phyloP scores from a whole-genome alignment of 2,797 vertebrate species.

The Rallus crepitans region DNA sequence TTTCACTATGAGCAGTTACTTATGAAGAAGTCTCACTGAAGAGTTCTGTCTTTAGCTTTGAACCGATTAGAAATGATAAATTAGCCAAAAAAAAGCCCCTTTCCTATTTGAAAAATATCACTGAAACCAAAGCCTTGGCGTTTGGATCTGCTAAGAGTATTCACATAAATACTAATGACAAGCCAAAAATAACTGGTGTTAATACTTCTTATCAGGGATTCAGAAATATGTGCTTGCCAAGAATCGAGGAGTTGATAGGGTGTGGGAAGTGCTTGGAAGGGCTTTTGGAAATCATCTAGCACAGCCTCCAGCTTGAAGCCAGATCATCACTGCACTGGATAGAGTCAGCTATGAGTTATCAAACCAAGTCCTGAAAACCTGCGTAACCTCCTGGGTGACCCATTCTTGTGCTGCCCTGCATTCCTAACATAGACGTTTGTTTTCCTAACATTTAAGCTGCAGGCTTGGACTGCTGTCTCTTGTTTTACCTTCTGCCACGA shows the following conservation, averaged over 20 bases:
- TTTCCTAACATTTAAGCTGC: neutral
- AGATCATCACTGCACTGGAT: neutral
- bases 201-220: conserved; percentile 38
- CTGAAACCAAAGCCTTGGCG: conserved; percentile 18
- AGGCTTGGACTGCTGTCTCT: neutral
- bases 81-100: neutral
- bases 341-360: neutral
- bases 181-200: conserved; percentile 26
- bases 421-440: neutral
- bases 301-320: neutral
- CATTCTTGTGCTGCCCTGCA: neutral
- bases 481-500: neutral
- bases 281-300: neutral
- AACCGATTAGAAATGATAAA: conserved; percentile 53
- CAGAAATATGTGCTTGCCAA: conserved; percentile 22
- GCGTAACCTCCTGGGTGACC: neutral
- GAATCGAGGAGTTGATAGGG: neutral
- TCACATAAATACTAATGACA: conserved; percentile 45
- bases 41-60: conserved; percentile 28
- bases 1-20: conserved; percentile 31
- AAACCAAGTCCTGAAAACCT: neutral
- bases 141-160: neutral
- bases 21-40: conserved; percentile 28
- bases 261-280: neutral
- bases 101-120: neutral